Conservation (phyloP, 2,888 invertebrate genomes). For the Odontomyia ornata region DNA sequence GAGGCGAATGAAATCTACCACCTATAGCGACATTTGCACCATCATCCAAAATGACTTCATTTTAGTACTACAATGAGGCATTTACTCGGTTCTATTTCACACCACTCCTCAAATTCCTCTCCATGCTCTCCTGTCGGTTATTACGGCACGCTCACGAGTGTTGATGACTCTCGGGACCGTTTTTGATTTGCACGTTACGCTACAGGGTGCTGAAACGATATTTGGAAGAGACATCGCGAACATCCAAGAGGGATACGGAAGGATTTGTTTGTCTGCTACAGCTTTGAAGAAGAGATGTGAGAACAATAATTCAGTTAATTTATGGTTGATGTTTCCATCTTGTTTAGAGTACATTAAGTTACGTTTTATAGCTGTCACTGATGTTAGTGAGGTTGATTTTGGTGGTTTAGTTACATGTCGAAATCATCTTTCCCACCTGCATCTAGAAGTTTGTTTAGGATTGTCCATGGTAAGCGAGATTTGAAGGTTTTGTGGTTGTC, state of each 20-base stretch:
- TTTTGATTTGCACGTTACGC: neutral
- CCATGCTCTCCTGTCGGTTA: constrained; percentile 1
- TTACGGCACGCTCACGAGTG: constrained; percentile 18
- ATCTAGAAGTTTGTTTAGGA: no score
- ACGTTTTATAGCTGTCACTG: constrained; percentile 47
- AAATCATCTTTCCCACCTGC: no score
- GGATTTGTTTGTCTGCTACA: neutral
- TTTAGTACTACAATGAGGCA: constrained; percentile 9
- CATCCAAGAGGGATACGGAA: neutral
- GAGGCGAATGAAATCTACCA: neutral
- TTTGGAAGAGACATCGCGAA: constrained; percentile 13
- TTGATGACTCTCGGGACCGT: constrained; percentile 23
- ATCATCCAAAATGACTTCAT: constrained; percentile 9
- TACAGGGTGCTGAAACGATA: constrained; percentile 2
- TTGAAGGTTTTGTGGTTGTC: no score
- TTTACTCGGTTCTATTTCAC: neutral
- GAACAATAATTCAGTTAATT: constrained; percentile 49
- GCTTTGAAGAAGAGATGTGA: neutral
- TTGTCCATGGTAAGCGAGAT: no score
- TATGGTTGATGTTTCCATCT: constrained; percentile 45
- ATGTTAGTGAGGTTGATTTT: neutral
- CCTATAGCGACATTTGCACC: neutral
- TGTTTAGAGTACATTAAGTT: constrained; percentile 47
- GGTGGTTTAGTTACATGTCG: no score
- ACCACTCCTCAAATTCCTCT: neutral